phyloP scores from a whole-genome alignment of 2,113 vertebrate genomes.

The Murina feae region DNA sequence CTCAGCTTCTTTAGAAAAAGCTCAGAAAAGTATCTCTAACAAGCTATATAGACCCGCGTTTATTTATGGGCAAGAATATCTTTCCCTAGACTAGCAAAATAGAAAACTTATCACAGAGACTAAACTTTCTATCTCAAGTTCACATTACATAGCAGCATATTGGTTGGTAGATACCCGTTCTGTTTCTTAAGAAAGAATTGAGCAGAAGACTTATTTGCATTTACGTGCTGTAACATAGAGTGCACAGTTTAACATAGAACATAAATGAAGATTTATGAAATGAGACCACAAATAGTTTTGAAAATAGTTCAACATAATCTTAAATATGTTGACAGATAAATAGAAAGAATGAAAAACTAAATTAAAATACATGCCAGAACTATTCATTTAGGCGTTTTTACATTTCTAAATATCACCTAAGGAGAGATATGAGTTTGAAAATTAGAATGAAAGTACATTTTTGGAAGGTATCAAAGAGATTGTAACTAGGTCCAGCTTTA shows the following conservation, averaged over 20 bases:
- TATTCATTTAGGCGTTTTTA: not conserved
- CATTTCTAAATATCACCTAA: not conserved
- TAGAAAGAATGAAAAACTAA: not conserved
- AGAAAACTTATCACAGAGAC: not conserved
- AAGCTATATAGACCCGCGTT: not conserved
- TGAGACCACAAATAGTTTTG: not conserved
- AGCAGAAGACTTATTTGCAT: not conserved
- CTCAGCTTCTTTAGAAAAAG: not conserved
- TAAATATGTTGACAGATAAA: not conserved
- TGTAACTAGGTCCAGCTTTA: slow-evolving; percentile 50
- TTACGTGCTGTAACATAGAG: not conserved
- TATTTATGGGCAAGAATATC: not conserved
- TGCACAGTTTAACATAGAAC: not conserved
- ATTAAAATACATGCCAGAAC: not conserved
- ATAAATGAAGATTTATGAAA: not conserved
- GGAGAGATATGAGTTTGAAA: not conserved
- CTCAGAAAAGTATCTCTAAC: not conserved
- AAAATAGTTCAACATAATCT: not conserved
- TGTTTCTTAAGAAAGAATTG: not conserved
- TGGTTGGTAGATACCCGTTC: not conserved
- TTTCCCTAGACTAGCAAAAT: not conserved
- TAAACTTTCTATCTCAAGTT: not conserved
- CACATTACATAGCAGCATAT: not conserved
- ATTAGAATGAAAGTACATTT: slow-evolving; percentile 54
- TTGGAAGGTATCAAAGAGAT: slow-evolving; percentile 40